Conservation (phyloP, 64 coral and sea anemone genomes). For the Anthopleura sola region DNA sequence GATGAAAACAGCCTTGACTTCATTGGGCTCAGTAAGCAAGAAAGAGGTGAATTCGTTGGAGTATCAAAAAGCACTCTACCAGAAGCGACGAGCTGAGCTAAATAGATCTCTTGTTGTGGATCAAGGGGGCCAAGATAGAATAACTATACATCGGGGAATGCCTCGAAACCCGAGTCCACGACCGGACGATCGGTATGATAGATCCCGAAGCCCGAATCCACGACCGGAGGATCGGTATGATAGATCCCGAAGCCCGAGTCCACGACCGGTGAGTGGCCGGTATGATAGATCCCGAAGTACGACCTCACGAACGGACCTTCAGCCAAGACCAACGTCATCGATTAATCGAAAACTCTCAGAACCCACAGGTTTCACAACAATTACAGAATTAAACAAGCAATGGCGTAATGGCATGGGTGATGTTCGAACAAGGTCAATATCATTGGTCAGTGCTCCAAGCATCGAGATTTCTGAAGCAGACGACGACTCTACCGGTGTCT, state of each 20-base stretch:
- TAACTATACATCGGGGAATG: background rate
- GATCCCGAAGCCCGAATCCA: background rate
- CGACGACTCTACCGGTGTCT: background rate
- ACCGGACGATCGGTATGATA: background rate
- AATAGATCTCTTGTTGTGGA: background rate
- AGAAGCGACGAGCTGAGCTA: background rate
- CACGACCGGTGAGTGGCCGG: background rate
- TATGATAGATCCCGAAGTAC: background rate
- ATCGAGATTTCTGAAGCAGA: slow-evolving; percentile 1
- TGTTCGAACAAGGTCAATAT: background rate
- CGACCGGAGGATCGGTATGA: background rate
- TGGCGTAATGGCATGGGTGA: background rate
- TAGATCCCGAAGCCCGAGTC: background rate
- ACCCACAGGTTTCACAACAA: background rate
- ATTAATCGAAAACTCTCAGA: background rate
- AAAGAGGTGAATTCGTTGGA: background rate
- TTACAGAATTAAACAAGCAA: background rate
- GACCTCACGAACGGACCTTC: background rate
- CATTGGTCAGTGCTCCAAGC: background rate
- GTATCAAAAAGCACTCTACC: background rate
- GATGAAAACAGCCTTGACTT: background rate
- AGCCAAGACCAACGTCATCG: background rate
- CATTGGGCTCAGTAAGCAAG: background rate
- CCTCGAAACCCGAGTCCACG: background rate
- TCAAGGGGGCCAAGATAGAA: background rate